Base-by-base conservation (phyloP, 1,140 invertebrate species). In the Lethocerus indicus region DNA sequence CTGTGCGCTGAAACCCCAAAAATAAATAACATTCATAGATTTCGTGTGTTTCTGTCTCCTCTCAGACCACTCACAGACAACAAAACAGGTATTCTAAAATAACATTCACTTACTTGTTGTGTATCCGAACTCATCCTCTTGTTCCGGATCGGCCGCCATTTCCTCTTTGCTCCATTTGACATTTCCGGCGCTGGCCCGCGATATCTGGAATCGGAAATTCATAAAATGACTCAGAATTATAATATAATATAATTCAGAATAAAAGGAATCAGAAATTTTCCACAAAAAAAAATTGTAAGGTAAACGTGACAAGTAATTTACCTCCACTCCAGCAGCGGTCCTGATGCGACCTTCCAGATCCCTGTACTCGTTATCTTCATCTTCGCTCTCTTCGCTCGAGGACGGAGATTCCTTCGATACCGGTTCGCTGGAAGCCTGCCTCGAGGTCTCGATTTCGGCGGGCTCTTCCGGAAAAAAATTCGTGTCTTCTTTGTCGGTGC, bases 91-190 rank as follows among this genome's bases (percentile, higher is more conserved):
- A n/a, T n/a, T n/a, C n/a, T n/a, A n/a, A n/a, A n/a, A 12, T 1
- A 45, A 4, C 35, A 41, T 26, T 3, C 14, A 80, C 83, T 85
- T 71, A 95, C 91, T 81, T 60, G 67, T 68, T 4, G 91, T 95
- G 67, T 96, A 96, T 25, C 90, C 89, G 66, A 83, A 94, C 50
- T 85, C 77, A 60, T 93, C 88, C 63, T 92, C 87, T 59, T 81
- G 65, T 58, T 92, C 87, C 7, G 75, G 70, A 63, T 92, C 87
- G 0, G 75, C 76, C 18, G 73, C 75, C 39, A 76, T 79, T 67
- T 89, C 86, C 58, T 79, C 75, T 66, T 80, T 81, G 36, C 72
- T 75, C 43, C 83, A 66, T 61, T 79, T 85, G 1, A 88, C 71
- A 57, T 86, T 85, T 1, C 79, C 88, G 2, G 89, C 90, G 62